These are phyloP conservation scores for Ephestia elutella DNA, from an alignment of 1,140 invertebrate species.

Conservation along the genomic window DNA sequence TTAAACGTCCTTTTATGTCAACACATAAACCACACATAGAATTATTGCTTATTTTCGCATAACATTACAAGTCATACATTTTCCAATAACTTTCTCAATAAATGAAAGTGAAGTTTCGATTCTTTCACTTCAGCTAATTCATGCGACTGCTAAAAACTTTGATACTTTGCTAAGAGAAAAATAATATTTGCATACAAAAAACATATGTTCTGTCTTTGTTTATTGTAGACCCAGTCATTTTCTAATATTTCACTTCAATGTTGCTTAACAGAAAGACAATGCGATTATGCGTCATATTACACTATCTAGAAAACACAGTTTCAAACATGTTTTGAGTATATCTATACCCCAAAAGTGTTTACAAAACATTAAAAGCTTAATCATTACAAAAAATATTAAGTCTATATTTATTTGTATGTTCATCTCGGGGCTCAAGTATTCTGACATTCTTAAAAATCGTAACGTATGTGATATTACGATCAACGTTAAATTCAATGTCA, in stretches of 20 bases:
- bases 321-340: background rate
- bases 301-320: background rate
- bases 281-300: background rate
- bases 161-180: conserved; percentile 1
- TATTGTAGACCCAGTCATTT: background rate
- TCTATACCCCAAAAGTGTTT: background rate
- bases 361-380: no score
- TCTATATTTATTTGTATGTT: no score
- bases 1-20: background rate
- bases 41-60: conserved; percentile 2
- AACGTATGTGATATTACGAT: no score
- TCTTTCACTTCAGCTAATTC: conserved; percentile 19
- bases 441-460: no score
- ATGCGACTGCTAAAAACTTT: conserved; percentile 2
- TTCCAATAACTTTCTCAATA: conserved; percentile 30
- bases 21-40: background rate
- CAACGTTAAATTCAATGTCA: no score
- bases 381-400: no score
- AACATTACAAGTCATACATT: conserved; percentile 25
- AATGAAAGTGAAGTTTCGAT: conserved; percentile 38
- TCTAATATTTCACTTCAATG: background rate
- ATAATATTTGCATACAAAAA: conserved; percentile 2
- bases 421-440: no score
- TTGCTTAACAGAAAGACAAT: background rate
- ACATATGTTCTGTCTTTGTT: background rate